Percentiles rank a stretch among this genome's conserved stretches.
Evolutionary conservation across 2,888 invertebrate species (phyloP).

Genomic region (Pyrgus malvae): DNA sequence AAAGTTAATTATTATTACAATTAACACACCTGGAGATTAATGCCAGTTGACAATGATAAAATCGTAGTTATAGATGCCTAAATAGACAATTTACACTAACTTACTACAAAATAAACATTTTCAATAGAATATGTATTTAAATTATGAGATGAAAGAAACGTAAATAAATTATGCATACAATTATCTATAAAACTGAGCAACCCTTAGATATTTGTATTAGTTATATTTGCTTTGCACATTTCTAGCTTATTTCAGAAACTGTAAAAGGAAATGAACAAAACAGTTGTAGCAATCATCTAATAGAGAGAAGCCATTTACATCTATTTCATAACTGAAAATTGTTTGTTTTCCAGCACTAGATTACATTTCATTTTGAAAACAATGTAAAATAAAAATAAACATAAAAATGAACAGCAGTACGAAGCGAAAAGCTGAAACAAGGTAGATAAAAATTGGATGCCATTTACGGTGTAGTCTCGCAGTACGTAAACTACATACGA

Average conservation of each 20-base stretch:
- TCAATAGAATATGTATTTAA: too few relatives aligned
- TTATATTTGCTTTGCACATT: neutral
- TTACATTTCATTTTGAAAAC: constrained; percentile 18
- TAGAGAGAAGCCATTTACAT: constrained; percentile 16
- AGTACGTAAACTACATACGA: neutral
- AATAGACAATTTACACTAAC: too few relatives aligned
- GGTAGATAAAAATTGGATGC: constrained; percentile 11
- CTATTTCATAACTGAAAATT: constrained; percentile 22
- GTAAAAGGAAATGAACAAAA: constrained; percentile 23
- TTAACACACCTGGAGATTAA: too few relatives aligned
- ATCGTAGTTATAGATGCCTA: too few relatives aligned
- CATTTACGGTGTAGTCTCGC: neutral
- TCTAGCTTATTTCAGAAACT: constrained; percentile 3
- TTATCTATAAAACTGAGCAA: too few relatives aligned
- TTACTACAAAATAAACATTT: too few relatives aligned
- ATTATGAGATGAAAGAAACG: too few relatives aligned
- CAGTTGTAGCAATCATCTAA: constrained; percentile 17
- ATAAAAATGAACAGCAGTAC: constrained; percentile 9
- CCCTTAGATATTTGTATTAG: constrained; percentile 6
- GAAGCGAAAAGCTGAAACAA: constrained; percentile 10
- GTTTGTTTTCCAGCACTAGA: constrained; percentile 15
- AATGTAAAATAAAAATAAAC: constrained; percentile 22
- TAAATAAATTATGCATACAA: too few relatives aligned
- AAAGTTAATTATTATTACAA: too few relatives aligned
- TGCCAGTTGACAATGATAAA: too few relatives aligned